Conservation (phyloP, 1,140 invertebrate genomes). For the Drosophila santomea region DNA sequence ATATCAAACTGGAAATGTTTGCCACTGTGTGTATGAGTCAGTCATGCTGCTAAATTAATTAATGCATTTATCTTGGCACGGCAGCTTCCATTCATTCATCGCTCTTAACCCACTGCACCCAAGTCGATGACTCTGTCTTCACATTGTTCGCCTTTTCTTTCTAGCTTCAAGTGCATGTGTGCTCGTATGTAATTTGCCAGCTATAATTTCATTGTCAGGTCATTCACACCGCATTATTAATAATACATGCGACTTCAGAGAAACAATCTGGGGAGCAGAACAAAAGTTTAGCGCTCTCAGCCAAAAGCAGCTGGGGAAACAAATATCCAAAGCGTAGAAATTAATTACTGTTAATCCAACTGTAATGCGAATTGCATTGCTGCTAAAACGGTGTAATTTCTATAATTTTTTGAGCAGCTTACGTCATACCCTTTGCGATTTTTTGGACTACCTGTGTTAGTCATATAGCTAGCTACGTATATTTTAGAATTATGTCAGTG, state of each 20-base stretch:
- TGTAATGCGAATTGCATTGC: too few species aligned
- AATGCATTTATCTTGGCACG: conserved; percentile 34
- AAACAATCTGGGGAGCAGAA: conserved; percentile 17
- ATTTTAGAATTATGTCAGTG: conserved; percentile 4
- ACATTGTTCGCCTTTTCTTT: conserved; percentile 20
- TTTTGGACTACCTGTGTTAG: conserved; percentile 17
- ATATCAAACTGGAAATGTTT: conserved; percentile 43
- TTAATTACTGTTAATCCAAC: neutral
- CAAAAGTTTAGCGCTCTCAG: conserved; percentile 12
- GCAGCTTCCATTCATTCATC: conserved; percentile 15
- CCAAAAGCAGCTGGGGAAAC: neutral
- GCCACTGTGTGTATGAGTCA: conserved; percentile 10
- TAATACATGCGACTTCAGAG: conserved; percentile 19
- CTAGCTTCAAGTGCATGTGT: conserved; percentile 1
- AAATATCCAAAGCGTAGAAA: neutral
- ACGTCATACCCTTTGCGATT: conserved; percentile 4
- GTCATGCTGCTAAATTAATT: conserved; percentile 37
- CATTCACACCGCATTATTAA: conserved; percentile 41
- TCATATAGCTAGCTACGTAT: conserved; percentile 12
- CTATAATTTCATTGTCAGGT: conserved; percentile 49
- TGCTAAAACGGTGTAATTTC: neutral
- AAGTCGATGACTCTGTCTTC: conserved; percentile 41
- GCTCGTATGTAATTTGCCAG: conserved; percentile 23
- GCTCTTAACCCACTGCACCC: conserved; percentile 38
- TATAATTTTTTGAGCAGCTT: neutral